Conservation (phyloP, 2,113 vertebrate species). For the Saimiri boliviensis region DNA sequence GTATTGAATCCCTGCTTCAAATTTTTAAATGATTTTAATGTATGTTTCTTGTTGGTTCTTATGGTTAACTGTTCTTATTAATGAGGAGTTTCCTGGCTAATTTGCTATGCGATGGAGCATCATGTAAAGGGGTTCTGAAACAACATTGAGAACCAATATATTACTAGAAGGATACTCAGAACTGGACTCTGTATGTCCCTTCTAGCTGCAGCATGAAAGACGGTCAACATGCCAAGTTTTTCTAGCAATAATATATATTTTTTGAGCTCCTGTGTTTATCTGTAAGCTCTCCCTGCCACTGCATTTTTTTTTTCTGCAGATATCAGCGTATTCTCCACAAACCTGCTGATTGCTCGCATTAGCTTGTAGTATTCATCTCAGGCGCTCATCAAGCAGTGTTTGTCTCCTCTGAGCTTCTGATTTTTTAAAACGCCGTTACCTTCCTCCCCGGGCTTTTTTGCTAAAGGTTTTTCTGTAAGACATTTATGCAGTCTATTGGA, state of each 20-base stretch:
- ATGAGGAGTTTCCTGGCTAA: neutral
- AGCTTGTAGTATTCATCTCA: constrained; percentile 63
- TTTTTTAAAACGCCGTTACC: constrained; percentile 61
- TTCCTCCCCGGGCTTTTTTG: constrained; percentile 45
- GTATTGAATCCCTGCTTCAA: constrained; percentile 28
- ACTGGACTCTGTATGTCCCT: constrained; percentile 53
- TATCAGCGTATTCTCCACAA: constrained; percentile 67
- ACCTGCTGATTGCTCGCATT: constrained; percentile 71
- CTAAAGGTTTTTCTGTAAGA: constrained; percentile 61
- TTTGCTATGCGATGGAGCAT: neutral
- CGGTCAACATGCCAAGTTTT: constrained; percentile 72
- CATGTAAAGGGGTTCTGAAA: neutral
- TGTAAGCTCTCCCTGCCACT: constrained; percentile 55
- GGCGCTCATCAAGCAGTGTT: constrained; percentile 71
- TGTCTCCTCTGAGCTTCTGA: constrained; percentile 67
- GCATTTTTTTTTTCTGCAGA: constrained; percentile 52
- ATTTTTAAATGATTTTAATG: constrained; percentile 52
- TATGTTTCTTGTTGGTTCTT: constrained; percentile 49
- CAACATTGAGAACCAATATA: constrained; percentile 37
- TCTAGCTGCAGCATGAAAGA: constrained; percentile 61
- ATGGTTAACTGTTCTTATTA: constrained; percentile 67
- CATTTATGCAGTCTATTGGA: constrained; percentile 57
- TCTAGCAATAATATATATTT: constrained; percentile 64
- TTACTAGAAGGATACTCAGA: constrained; percentile 63
- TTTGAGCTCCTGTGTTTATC: constrained; percentile 68